Evolutionary conservation across 2,797 vertebrate genomes (phyloP).

Genomic region (Oreonectes daqikongensis): DNA sequence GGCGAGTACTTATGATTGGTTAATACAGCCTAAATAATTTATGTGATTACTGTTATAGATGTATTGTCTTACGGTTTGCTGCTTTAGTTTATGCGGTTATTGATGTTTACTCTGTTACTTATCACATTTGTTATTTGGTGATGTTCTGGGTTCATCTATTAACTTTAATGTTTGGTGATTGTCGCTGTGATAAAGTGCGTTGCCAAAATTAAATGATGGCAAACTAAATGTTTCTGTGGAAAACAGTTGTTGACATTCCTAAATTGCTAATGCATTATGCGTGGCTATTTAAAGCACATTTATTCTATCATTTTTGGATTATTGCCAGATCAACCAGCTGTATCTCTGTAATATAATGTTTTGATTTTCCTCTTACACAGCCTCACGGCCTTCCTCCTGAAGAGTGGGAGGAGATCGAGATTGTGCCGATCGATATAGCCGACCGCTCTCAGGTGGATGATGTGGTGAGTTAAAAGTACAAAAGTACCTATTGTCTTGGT

Average conservation of each 20-base stretch:
- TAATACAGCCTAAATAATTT: neutral
- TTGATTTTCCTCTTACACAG: slow-evolving; percentile 36
- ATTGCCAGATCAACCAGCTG: neutral
- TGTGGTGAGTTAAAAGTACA: slow-evolving; percentile 55
- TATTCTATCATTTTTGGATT: neutral
- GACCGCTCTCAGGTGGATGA: slow-evolving; percentile 66
- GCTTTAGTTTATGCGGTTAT: no score
- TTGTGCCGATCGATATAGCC: slow-evolving; percentile 63
- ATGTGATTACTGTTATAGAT: neutral
- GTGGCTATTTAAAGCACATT: neutral
- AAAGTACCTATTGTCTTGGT: neutral
- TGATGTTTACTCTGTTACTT: no score
- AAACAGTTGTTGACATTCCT: neutral
- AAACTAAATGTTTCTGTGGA: neutral
- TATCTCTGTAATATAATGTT: neutral
- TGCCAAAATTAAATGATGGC: neutral
- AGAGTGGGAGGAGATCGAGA: slow-evolving; percentile 67
- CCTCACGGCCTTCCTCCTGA: slow-evolving; percentile 65
- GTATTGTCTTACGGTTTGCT: no score
- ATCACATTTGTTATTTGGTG: neutral
- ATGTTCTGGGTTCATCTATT: neutral
- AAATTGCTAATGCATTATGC: neutral
- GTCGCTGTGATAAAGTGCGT: no score
- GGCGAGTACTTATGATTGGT: no score
- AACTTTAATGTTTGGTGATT: neutral